Base-by-base conservation (phyloP, 2,888 invertebrate genomes). In the Pyrrhia umbra region DNA sequence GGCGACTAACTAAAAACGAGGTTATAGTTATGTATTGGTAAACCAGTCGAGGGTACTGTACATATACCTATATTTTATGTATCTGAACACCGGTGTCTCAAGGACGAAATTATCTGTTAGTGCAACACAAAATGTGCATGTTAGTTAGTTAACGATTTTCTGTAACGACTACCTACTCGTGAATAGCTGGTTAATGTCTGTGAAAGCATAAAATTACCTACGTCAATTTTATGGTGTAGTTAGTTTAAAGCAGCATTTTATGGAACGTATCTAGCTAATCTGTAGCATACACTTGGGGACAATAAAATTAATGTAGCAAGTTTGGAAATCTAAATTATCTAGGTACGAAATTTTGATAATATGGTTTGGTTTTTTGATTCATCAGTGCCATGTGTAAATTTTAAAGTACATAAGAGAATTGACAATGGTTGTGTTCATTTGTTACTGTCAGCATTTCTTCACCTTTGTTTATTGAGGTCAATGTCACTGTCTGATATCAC, bases 1-100 rank as follows among this genome's bases (percentile, higher is more conserved):
- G 47, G 15, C 50, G 60, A 18, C 57, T 46, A 16, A 75, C 75
- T 75, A 72, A 75, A 72, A 72, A 45, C 21, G 16, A 75, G 73
- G 71, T 73, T 75, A 55, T 34, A 30, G 13, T 23, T 15, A 46
- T 47, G 54, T 56, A 51, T 51, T 69, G 51, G 54, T 70, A 51
- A 39, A 55, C 20, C 37, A 51, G 37, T 39, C 21, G 57, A 25
- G 55, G 57, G 64, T 75, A 58, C n/a, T 34, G 34, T 27, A 57
- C 47, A 39, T n/a, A 42, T 67, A 45, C 40, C 40, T 64, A 56
- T 55, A 50, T 37, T 20, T 18, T 52, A 30, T 47, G 40, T 54
- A 63, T 52, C 46, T 63, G 58, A 71, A 37, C 43, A 18, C 15
- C 18, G 23, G 15, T 8, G 23, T 15, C 37, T 54, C 55, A 67